Evolutionary conservation across 2,888 invertebrate species (phyloP), one percentile per base, ranked within the genome.

Genomic region (Fabriciana adippe): DNA sequence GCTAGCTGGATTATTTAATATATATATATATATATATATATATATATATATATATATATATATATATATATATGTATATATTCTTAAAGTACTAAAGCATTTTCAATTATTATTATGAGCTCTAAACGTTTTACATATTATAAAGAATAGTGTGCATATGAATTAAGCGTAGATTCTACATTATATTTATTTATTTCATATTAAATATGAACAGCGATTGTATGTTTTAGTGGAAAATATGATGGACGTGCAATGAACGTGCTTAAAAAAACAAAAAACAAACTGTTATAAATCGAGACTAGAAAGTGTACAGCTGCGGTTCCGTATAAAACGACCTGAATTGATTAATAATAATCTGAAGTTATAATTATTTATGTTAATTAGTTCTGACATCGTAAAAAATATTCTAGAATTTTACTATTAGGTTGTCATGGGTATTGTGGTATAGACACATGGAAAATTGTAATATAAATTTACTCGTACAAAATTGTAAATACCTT

Each of bases 301-400:
- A 92, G 91, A 92, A 88, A 89, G 87, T 89, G 88, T 88, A 84
- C 83, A 82, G 80, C 78, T 78, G 81, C 82, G 79, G 77, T 72
- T 81, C 76, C 79, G 84, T 84, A 85, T 84, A 76, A 79, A 78
- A 87, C 85, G 84, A 87, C 83, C 85, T 81, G 67, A 60, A 72
- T 64, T 31, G 15, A 48, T 54, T 21, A 11, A 11, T 61, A 26
- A 55, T 31, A 2, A 13, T 15, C 5, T 26, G 11, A 41, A 41
- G 11, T 11, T 41, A 41, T 41, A 41, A 11, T 41, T 41, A 26
- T 26, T 5, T 26, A 26, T 26, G 4, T 26, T 26, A 26, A 5
- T 26, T 26, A 26, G 26, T 26, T 26, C 26, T 26, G 26, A 26
- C 26, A 4, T 26, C 26, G 26, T 26, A 26, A 26, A 26, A 26